These are phyloP conservation scores for Campoplex capitator DNA, from an alignment of 2,888 invertebrate genomes.

Conservation along the genomic window DNA sequence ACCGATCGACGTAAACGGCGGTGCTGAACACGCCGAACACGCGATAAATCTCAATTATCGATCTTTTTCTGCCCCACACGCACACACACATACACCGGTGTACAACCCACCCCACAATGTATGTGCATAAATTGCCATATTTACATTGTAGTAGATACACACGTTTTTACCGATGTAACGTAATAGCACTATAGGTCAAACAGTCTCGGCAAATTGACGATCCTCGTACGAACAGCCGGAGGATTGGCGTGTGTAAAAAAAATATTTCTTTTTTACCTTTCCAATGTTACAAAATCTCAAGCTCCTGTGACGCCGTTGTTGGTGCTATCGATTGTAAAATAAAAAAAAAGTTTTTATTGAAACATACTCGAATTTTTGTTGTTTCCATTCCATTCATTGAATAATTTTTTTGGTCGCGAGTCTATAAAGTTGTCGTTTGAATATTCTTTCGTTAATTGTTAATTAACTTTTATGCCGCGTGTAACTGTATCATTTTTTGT, in stretches of 20 bases:
- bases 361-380: not conserved
- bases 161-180: not conserved
- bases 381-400: not conserved
- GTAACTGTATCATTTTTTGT: slow-evolving; percentile 1
- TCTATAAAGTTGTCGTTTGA: not conserved
- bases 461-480: not conserved
- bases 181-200: not conserved
- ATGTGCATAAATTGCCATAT: slow-evolving; percentile 6
- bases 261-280: slow-evolving; percentile 31
- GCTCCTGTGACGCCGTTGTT: not conserved
- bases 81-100: not conserved
- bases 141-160: slow-evolving; percentile 8
- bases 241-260: slow-evolving; percentile 11
- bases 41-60: slow-evolving; percentile 78
- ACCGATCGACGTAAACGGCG: slow-evolving; percentile 64
- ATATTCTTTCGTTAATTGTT: not conserved
- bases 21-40: slow-evolving; percentile 48
- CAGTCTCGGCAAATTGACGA: not conserved
- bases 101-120: not conserved
- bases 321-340: not conserved
- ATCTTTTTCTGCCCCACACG: slow-evolving; percentile 69
- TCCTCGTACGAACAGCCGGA: slow-evolving; percentile 29
- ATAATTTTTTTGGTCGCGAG: not conserved
- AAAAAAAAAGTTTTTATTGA: not conserved
- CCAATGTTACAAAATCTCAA: not conserved